Evolutionary conservation across 2,888 invertebrate species (phyloP), one percentile per base, ranked within the genome.

Genomic region (Cheilosia pagana): DNA sequence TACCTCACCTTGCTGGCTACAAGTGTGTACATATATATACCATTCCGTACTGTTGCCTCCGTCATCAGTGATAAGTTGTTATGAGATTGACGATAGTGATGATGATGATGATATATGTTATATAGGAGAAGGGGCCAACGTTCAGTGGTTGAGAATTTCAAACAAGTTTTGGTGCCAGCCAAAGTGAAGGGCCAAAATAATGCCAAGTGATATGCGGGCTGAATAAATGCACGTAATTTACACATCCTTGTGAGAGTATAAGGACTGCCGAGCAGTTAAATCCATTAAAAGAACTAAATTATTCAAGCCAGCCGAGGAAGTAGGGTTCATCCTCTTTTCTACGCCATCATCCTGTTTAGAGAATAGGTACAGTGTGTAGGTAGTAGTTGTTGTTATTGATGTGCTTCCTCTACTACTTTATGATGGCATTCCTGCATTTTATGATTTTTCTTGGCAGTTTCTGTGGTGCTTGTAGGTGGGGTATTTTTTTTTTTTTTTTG

Each of bases 221-320:
- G 78, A 78, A 78, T 78, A 71, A 78, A 71, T 78, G 71, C 65
- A 78, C 78, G 78, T 63, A 78, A 78, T 78, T 78, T 71, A 71
- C 71, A 71, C 63, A 57, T 70, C 63, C 63, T 71, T 63, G 57
- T 55, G 55, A 63, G 70, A 70, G 70, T 53, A 60, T 52, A 55
- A 77, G 48, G 78, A 71, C 78, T 78, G 48, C 78, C 35, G 63
- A 71, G 28, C 63, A 78, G 78, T 71, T 78, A 78, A 71, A 78
- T 78, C 78, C 78, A 78, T 78, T 78, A 78, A 78, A 57, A 48
- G 78, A 62, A 71, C 45, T 78, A 65, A 78, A 78, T 78, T 71
- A 78, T 78, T 78, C 71, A 65, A 55, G 57, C 63, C 19, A 45
- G 28, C 8, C 12, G 57, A 48, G 50, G 19, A 78, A 63, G 71